A percentile compares a stretch with the other conserved stretches of the same genome.
Evolutionary conservation across 2,113 vertebrate genomes (phyloP).

Genomic region (Catagonus wagneri): DNA sequence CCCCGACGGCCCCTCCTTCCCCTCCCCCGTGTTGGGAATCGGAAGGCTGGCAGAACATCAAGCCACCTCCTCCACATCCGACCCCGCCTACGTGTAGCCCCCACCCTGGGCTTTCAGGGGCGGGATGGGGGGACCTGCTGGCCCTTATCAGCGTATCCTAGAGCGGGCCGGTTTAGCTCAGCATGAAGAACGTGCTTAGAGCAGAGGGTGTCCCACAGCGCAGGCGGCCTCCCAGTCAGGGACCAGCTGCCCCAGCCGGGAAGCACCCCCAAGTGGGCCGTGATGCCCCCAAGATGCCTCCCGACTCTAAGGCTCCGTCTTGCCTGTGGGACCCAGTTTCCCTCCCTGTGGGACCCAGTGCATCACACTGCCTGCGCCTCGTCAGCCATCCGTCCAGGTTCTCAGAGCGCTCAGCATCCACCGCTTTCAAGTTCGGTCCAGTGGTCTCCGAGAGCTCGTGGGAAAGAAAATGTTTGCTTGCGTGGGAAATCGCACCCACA

Average conservation of each 20-base stretch:
- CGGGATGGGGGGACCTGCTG: neutral
- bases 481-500: slow-evolving; percentile 55
- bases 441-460: slow-evolving; percentile 19
- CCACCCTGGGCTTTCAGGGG: neutral
- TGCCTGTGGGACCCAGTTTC: neutral
- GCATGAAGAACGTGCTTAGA: neutral
- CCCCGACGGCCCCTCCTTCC: too few relatives aligned
- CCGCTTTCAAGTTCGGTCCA: neutral
- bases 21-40: neutral
- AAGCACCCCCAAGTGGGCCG: rapidly evolving
- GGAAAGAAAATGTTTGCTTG: slow-evolving; percentile 35
- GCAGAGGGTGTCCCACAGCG: neutral
- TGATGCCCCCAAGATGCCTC: neutral
- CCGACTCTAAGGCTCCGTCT: neutral
- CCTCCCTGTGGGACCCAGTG: neutral
- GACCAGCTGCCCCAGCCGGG: neutral
- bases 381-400: neutral
- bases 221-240: neutral
- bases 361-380: neutral
- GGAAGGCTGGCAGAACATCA: neutral
- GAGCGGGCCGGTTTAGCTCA: neutral
- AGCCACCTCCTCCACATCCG: neutral
- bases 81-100: neutral
- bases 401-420: neutral
- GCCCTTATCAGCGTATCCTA: neutral